A percentile compares a stretch with the other conserved stretches of the same genome.
These are phyloP conservation scores for Acanthurus lineatus DNA, from an alignment of 2,797 vertebrate species.

Conservation along the genomic window DNA sequence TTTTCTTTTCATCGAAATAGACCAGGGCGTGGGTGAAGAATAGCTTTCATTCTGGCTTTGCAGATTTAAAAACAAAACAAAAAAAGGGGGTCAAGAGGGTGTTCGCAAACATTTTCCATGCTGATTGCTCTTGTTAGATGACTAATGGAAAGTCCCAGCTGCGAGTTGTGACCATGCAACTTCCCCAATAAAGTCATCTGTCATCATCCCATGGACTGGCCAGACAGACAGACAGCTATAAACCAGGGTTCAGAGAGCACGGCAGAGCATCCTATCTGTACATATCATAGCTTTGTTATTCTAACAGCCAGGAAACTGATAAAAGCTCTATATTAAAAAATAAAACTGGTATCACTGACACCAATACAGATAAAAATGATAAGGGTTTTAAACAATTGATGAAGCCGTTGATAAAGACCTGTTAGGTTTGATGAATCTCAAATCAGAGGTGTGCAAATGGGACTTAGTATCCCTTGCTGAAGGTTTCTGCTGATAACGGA, in stretches of 20 bases:
- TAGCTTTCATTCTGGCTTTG: conserved; percentile 41
- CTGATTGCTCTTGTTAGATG: conserved; percentile 81
- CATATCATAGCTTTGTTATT: conserved; percentile 54
- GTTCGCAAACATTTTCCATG: conserved; percentile 79
- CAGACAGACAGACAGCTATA: conserved; percentile 83
- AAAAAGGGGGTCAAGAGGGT: conserved; percentile 62
- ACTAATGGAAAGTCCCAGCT: conserved; percentile 86
- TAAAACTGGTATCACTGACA: conserved; percentile 55
- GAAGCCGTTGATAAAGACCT: conserved; percentile 57
- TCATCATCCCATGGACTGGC: conserved; percentile 77
- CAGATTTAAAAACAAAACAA: conserved; percentile 70
- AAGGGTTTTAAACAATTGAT: conserved; percentile 53
- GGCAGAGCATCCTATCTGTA: conserved; percentile 72
- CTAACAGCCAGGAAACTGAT: conserved; percentile 35
- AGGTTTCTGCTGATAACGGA: conserved; percentile 82
- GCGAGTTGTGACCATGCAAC: conserved; percentile 75
- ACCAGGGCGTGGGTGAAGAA: conserved; percentile 42
- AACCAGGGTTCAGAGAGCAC: conserved; percentile 81
- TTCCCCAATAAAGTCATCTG: conserved; percentile 84
- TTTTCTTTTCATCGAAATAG: conserved; percentile 46
- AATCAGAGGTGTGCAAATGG: conserved; percentile 63
- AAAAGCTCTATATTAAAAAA: conserved; percentile 49
- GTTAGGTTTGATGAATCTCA: conserved; percentile 58
- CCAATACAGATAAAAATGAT: conserved; percentile 56
- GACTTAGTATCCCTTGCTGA: conserved; percentile 71